phyloP scores from a whole-genome alignment of 2,113 vertebrate genomes.

The Saccopteryx leptura region DNA sequence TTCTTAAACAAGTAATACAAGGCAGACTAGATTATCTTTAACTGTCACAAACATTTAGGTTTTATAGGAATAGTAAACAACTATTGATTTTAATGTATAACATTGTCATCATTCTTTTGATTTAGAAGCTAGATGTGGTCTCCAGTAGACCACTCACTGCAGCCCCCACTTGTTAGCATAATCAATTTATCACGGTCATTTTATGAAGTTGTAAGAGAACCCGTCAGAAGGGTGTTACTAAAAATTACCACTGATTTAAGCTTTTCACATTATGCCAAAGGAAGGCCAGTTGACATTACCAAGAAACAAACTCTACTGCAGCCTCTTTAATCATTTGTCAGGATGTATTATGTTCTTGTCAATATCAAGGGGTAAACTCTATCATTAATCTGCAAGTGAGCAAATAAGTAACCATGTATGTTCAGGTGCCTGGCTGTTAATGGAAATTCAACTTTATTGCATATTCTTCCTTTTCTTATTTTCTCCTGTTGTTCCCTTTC shows the following conservation, averaged over 20 bases:
- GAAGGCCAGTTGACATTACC: conserved; percentile 57
- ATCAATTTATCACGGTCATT: conserved; percentile 72
- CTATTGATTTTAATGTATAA: conserved; percentile 23
- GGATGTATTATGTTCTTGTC: conserved; percentile 76
- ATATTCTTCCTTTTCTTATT: conserved; percentile 61
- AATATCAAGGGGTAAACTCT: conserved; percentile 78
- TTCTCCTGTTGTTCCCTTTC: conserved; percentile 67
- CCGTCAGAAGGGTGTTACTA: conserved; percentile 56
- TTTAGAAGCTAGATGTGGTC: conserved; percentile 19
- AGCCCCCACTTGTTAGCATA: conserved; percentile 17
- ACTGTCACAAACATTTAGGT: conserved; percentile 24
- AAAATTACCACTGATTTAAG: conserved; percentile 73
- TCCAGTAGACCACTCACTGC: conserved; percentile 20
- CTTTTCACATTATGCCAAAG: conserved; percentile 74
- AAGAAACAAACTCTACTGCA: conserved; percentile 60
- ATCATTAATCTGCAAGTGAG: conserved; percentile 76
- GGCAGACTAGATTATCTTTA: conserved; percentile 24
- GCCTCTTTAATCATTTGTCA: conserved; percentile 77
- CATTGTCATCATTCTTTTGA: conserved; percentile 48
- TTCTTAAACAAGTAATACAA: conserved; percentile 51
- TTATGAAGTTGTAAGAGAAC: conserved; percentile 62
- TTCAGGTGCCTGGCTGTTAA: conserved; percentile 61
- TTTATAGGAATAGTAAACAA: conserved; percentile 58
- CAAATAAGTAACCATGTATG: conserved; percentile 68
- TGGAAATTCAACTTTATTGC: conserved; percentile 56